phyloP scores from a whole-genome alignment of 1,140 invertebrate species.

The Artemia franciscana region DNA sequence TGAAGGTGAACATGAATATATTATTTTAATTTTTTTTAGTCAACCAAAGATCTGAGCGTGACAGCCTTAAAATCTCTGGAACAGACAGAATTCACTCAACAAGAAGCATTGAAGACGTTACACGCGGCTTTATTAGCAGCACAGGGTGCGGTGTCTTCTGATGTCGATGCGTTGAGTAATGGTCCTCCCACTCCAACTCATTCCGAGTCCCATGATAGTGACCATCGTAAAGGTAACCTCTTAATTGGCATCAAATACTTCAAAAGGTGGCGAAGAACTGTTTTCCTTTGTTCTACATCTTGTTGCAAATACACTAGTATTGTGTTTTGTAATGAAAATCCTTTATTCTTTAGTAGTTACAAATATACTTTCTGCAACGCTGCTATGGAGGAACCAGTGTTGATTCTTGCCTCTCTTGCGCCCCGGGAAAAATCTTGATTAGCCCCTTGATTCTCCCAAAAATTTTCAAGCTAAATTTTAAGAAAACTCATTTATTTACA shows the following conservation, averaged over 20 bases:
- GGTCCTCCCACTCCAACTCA: slow-evolving; percentile 42
- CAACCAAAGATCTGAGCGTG: slow-evolving; percentile 14
- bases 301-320: too few species aligned
- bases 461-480: too few species aligned
- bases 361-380: not conserved
- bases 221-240: slow-evolving; percentile 28
- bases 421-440: too few species aligned
- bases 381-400: too few species aligned
- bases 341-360: slow-evolving; percentile 1
- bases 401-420: too few species aligned
- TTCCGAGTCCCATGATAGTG: slow-evolving; percentile 38
- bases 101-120: slow-evolving; percentile 33
- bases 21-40: not conserved
- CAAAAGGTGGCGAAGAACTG: too few species aligned
- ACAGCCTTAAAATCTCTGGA: slow-evolving; percentile 19
- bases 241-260: not conserved
- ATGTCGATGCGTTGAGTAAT: slow-evolving; percentile 17
- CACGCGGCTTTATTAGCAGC: slow-evolving; percentile 29
- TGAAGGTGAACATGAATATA: too few species aligned
- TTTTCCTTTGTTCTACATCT: too few species aligned
- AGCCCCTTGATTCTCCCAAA: too few species aligned
- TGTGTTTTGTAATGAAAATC: not conserved
- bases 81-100: slow-evolving; percentile 26
- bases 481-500: too few species aligned
- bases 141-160: slow-evolving; percentile 17